Conservation (phyloP, 2,797 vertebrate genomes). For the Graptemys geographica region DNA sequence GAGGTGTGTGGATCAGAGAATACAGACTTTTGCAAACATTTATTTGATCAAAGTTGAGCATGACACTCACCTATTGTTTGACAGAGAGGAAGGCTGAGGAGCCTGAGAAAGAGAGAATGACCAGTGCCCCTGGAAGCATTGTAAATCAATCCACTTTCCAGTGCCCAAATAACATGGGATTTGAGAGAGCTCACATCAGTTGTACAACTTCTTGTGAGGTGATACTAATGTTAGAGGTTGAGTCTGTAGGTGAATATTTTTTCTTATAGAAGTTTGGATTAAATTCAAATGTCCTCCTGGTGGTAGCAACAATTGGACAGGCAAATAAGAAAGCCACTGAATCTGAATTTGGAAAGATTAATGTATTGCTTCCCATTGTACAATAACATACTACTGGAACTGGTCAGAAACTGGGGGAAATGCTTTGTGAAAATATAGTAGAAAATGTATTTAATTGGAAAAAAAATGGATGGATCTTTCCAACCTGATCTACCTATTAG, state of each 20-base stretch:
- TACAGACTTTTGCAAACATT: background rate
- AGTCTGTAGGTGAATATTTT: background rate
- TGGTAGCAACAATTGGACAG: background rate
- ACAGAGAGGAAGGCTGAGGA: background rate
- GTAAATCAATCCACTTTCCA: background rate
- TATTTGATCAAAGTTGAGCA: background rate
- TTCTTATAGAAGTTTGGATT: background rate
- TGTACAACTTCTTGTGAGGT: background rate
- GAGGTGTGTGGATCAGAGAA: background rate
- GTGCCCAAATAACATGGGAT: background rate
- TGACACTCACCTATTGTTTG: background rate
- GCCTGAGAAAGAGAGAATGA: background rate
- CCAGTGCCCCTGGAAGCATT: background rate
- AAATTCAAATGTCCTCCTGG: background rate
- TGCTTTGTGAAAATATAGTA: background rate
- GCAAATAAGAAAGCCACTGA: slow-evolving; percentile 29
- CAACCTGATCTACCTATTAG: background rate
- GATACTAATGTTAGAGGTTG: background rate
- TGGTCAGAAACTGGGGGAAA: background rate
- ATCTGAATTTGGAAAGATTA: slow-evolving; percentile 24
- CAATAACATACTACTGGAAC: background rate
- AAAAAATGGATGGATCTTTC: background rate
- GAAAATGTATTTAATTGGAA: background rate
- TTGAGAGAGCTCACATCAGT: background rate
- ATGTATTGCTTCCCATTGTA: slow-evolving; percentile 33